Conservation (phyloP, 2,888 invertebrate genomes). For the Lagria hirta region DNA sequence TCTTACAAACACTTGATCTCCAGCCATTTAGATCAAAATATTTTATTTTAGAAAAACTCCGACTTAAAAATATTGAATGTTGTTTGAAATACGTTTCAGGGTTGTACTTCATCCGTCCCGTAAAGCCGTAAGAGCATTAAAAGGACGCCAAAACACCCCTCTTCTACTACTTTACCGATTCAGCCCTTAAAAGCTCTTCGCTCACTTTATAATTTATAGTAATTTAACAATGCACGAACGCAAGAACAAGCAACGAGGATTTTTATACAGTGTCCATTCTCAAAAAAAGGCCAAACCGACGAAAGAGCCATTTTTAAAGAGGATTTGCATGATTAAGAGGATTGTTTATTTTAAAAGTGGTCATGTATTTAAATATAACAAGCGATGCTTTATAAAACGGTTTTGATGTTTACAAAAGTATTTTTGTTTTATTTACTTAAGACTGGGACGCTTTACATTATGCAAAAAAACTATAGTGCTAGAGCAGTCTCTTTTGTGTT, state of each 20-base stretch:
- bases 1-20: constrained; percentile 42
- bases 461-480: too few species aligned
- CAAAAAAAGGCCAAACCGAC: constrained; percentile 27
- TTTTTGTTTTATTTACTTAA: constrained; percentile 22
- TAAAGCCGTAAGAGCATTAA: constrained; percentile 42
- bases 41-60: too few species aligned
- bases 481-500: too few species aligned
- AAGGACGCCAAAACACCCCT: constrained; percentile 37
- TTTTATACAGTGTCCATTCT: constrained; percentile 32
- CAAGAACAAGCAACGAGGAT: constrained; percentile 34
- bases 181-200: constrained; percentile 45
- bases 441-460: too few species aligned
- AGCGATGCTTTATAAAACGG: constrained; percentile 27
- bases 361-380: constrained; percentile 28
- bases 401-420: constrained; percentile 24
- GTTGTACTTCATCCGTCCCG: constrained; percentile 33
- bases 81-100: constrained; percentile 20
- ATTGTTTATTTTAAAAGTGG: constrained; percentile 38
- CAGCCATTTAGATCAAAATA: constrained; percentile 32
- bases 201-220: constrained; percentile 47
- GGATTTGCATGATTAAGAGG: constrained; percentile 41
- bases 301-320: constrained; percentile 34
- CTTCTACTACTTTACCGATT: constrained; percentile 42
- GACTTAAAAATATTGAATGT: too few species aligned
- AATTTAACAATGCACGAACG: constrained; percentile 45